Evolutionary conservation across 2,797 vertebrate genomes (phyloP).

Genomic region (Sebastes miniatus): DNA sequence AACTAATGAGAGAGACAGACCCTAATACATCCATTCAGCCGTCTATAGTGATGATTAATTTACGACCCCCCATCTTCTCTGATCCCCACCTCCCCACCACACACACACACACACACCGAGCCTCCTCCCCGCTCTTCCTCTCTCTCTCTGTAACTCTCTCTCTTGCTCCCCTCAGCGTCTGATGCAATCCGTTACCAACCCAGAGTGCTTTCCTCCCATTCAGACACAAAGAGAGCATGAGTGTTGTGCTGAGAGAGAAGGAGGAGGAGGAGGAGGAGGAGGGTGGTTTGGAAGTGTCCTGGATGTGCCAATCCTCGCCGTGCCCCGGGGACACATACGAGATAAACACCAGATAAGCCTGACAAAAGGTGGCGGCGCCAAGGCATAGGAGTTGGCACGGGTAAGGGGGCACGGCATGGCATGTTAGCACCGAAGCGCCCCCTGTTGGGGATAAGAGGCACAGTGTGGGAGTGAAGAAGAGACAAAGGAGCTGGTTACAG

Average conservation of each 20-base stretch:
- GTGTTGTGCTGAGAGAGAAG: constrained; percentile 40
- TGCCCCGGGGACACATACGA: constrained; percentile 62
- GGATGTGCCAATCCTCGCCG: constrained; percentile 71
- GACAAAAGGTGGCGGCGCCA: constrained; percentile 67
- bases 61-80: constrained; percentile 68
- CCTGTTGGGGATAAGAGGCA: constrained; percentile 64
- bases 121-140: constrained; percentile 29
- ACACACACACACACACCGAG: constrained; percentile 19
- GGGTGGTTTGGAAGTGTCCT: constrained; percentile 52
- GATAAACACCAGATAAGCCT: constrained; percentile 76
- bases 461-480: constrained; percentile 44
- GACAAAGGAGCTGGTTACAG: constrained; percentile 72
- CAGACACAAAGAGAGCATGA: constrained; percentile 81
- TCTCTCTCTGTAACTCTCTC: constrained; percentile 33
- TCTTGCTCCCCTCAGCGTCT: constrained; percentile 69
- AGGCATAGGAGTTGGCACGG: constrained; percentile 55
- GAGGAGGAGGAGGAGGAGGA: neutral
- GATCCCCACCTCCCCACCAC: constrained; percentile 44
- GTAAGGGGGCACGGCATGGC: constrained; percentile 34
- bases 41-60: constrained; percentile 79
- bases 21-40: constrained; percentile 75
- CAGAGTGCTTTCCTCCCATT: constrained; percentile 72
- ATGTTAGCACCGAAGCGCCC: constrained; percentile 59
- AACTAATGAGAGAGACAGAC: constrained; percentile 71
- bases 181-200: constrained; percentile 85